Base-by-base conservation (phyloP, 1,140 invertebrate species). In the Atta cephalotes region DNA sequence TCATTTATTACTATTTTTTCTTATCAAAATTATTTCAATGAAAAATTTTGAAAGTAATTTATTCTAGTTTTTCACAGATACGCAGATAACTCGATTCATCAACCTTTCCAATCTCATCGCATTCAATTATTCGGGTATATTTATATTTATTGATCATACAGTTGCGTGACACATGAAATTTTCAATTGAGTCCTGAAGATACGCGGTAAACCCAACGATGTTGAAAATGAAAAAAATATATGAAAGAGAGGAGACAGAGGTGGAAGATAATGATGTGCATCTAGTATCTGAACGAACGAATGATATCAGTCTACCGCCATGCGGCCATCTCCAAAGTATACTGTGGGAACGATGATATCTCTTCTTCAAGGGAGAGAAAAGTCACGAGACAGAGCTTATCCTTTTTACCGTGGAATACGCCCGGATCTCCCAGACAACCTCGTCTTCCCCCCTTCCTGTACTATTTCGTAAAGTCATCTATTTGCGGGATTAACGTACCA, bases 391-490 rank as follows among this genome's bases (percentile, higher is more conserved):
- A 58, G 51, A 88, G 90, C 66, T 91, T 91, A 91, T 91, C 90
- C 90, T 88, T 90, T 90, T 87, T 90, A 91, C 78, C 87, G 87
- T 86, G 45, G 87, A 88, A 87, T 88, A 78, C 89, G 79, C 72
- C 87, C 72, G 71, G 81, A 63, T 70, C 66, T 70, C 21, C 56
- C 87, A 89, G 87, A 84, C 78, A 88, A 84, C 71, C 60, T 45
- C 25, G 51, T 49, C 39, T 16, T 18, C 28, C 49, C 39, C 25
- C 39, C n/a, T 14, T 25, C 74, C n/a, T 31, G 78, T 90, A 86
- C 90, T 74, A 91, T 90, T 91, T 91, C 90, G 90, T 90, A 86
- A 88, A 91, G 90, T 91, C 90, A 91, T 91, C 90, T 91, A 88
- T 91, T 91, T 90, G 90, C 90, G 82, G 89, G 89, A 91, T 91